These are phyloP conservation scores for Melanotaenia trifasciata DNA, from an alignment of 2,797 vertebrate genomes.

Conservation along the genomic window DNA sequence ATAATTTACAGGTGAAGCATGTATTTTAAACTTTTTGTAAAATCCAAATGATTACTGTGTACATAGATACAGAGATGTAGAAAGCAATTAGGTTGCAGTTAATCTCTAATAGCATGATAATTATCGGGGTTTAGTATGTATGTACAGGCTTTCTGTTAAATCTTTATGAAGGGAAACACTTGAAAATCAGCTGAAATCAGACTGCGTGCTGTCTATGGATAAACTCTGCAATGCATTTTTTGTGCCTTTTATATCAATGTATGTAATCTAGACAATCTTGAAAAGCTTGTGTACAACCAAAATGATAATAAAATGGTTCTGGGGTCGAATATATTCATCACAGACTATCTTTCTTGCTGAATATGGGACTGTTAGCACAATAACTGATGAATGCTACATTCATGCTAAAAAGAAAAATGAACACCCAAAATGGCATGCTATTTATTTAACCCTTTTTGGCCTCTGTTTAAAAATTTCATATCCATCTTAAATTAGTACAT, in stretches of 20 bases:
- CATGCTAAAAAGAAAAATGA: not conserved
- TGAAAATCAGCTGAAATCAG: constrained; percentile 88
- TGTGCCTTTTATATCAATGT: constrained; percentile 98
- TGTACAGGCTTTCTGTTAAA: constrained; percentile 87
- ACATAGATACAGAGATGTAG: constrained; percentile 78
- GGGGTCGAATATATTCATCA: constrained; percentile 68
- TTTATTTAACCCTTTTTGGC: no score
- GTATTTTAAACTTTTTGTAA: constrained; percentile 84
- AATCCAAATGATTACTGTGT: constrained; percentile 64
- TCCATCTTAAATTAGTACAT: no score
- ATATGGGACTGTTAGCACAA: not conserved
- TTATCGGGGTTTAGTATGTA: constrained; percentile 82
- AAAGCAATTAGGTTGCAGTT: constrained; percentile 67
- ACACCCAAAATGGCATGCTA: no score
- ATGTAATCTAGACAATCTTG: constrained; percentile 97
- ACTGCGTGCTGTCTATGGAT: constrained; percentile 86
- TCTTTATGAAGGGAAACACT: constrained; percentile 92
- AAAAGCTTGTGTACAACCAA: constrained; percentile 93
- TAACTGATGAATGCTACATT: not conserved
- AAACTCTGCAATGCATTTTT: constrained; percentile 91
- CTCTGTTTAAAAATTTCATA: no score
- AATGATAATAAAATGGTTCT: constrained; percentile 94
- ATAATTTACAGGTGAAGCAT: constrained; percentile 87
- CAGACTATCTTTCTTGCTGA: constrained; percentile 23
- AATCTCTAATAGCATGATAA: constrained; percentile 88